Conservation (phyloP, 2,113 vertebrate species). For the Ancistrus triradiatus region DNA sequence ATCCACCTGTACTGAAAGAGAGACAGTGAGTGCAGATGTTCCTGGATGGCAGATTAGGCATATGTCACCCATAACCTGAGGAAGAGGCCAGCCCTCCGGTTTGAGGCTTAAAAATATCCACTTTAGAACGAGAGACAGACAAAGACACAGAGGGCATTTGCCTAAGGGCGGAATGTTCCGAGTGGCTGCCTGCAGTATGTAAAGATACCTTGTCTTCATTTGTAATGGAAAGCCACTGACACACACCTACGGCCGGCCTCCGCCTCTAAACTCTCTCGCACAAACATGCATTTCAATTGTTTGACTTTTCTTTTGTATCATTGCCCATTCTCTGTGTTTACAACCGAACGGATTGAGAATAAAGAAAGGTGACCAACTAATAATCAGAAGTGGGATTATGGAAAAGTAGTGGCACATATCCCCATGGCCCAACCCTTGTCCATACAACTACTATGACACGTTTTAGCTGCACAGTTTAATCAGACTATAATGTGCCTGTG, state of each 20-base stretch:
- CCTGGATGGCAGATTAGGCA: conserved; percentile 52
- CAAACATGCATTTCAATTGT: conserved; percentile 34
- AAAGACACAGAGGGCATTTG: conserved; percentile 45
- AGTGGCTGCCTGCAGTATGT: conserved; percentile 52
- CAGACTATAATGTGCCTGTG: conserved; percentile 14
- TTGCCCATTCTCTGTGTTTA: not conserved
- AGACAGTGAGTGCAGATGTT: conserved; percentile 51
- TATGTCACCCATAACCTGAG: conserved; percentile 53
- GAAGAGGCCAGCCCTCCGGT: conserved; percentile 45
- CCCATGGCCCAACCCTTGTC: no score
- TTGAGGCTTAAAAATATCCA: conserved; percentile 43
- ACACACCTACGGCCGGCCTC: conserved; percentile 42
- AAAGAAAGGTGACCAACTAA: no score
- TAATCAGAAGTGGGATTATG: no score
- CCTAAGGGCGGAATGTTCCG: conserved; percentile 47
- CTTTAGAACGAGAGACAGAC: conserved; percentile 49
- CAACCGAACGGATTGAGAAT: no score
- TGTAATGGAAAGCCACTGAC: conserved; percentile 53
- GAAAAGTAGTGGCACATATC: no score
- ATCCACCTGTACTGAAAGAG: conserved; percentile 44
- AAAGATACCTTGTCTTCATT: conserved; percentile 58
- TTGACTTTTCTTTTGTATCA: conserved; percentile 11
- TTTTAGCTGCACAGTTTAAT: conserved; percentile 1
- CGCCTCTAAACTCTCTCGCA: conserved; percentile 37
- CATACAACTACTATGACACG: not conserved